Base-by-base conservation (phyloP, 2,113 vertebrate species). In the Poeciliopsis retropinna region DNA sequence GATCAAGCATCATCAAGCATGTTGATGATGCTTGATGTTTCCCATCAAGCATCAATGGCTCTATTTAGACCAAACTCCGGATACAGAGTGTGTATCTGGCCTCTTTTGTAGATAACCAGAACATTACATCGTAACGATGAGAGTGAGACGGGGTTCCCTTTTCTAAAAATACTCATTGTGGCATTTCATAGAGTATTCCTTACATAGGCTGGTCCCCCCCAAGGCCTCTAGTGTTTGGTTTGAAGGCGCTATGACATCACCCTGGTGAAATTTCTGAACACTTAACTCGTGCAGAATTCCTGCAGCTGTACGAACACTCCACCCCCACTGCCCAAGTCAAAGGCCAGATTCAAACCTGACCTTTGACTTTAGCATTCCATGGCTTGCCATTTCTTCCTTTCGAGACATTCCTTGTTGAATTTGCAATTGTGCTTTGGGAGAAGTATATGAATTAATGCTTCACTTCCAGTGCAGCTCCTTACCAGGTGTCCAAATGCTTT, bases 371-470 rank as follows among this genome's bases (percentile, higher is more conserved):
- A 61, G 27, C 70, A 62, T 25, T 72, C 27, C 29, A 29, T 22
- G 22, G 14, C 28, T 41, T 19, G 6, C 60, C 1, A 3, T 63
- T 72, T 31, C 70, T n/a, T 63, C 37, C 61, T 44, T 72, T 72
- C 47, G 3, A 63, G 37, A 47, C 70, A 47, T 72, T 72, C 70
- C 37, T 31, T 31, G 28, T 72, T 72, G 70, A 28, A 44, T 72
- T 72, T 63, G 3, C 37, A 10, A 14, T 39, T 22, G 34, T 64
- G 32, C 54, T 39, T 57, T 47, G 28, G 37, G 28, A 72, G 31
- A 2, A 47, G 44, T 63, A 5, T 41, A 12, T 27, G 10, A 19
- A 11, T 41, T 2, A 44, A 31, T 30, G n/a, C n/a, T 72, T 63
- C 12, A 7, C 10, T n/a, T 61, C 12, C 17, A 72, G 60, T 44